Evolutionary conservation across 2,113 vertebrate genomes (phyloP).

Genomic region (Paradisaea rubra): DNA sequence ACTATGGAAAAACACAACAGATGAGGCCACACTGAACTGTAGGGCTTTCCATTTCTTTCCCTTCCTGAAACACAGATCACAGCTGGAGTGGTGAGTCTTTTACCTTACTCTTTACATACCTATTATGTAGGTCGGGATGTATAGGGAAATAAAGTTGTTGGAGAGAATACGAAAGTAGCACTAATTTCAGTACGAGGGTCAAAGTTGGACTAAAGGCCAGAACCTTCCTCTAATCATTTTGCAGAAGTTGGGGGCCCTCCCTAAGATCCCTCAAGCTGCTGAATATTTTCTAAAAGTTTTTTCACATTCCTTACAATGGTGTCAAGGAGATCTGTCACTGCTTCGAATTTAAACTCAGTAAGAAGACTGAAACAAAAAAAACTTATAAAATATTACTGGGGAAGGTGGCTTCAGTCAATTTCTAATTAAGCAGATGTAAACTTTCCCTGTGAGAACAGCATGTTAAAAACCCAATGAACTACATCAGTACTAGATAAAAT

Average conservation of each 20-base stretch:
- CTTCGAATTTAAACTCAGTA: neutral
- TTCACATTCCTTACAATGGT: neutral
- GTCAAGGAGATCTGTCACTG: neutral
- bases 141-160: neutral
- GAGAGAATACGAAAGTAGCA: neutral
- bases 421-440: neutral
- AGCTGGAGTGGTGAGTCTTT: neutral
- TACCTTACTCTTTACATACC: too few species aligned
- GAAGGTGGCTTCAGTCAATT: neutral
- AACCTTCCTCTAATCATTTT: neutral
- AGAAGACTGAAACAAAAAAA: neutral
- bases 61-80: neutral
- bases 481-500: neutral
- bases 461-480: neutral
- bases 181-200: neutral
- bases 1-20: neutral
- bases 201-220: neutral
- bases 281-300: neutral
- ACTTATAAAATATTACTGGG: neutral
- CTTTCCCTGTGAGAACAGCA: neutral
- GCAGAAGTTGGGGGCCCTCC: neutral
- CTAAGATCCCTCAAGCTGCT: neutral
- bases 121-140: accelerated
- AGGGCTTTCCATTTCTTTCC: neutral
- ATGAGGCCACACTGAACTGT: neutral